Evolutionary conservation across 2,113 vertebrate genomes (phyloP).

Genomic region (Pitta sordida): DNA sequence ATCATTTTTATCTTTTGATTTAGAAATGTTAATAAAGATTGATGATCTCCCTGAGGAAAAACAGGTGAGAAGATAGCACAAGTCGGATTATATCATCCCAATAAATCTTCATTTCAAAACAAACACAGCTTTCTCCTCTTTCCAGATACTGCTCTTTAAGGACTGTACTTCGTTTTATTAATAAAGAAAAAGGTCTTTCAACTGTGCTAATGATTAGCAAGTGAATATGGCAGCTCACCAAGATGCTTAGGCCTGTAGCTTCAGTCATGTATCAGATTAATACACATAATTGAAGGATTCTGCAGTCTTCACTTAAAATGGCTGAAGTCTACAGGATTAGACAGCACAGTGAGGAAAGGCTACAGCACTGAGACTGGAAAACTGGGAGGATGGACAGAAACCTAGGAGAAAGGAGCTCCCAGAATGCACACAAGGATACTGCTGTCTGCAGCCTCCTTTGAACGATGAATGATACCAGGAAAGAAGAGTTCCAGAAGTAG

Average conservation of each 20-base stretch:
- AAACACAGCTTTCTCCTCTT: constrained; percentile 56
- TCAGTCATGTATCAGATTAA: constrained; percentile 45
- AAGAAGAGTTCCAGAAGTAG: constrained; percentile 10
- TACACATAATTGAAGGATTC: background rate
- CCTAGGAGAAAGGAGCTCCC: background rate
- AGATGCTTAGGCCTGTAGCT: constrained; percentile 28
- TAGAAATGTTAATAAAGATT: constrained; percentile 67
- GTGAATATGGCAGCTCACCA: constrained; percentile 41
- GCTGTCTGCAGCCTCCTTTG: background rate
- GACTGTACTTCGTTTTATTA: background rate
- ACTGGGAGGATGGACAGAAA: background rate
- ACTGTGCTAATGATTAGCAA: constrained; percentile 42
- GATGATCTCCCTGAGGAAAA: constrained; percentile 73
- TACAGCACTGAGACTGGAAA: background rate
- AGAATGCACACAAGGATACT: background rate
- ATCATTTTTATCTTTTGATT: constrained; percentile 64
- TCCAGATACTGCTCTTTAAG: constrained; percentile 53
- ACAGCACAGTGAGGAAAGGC: background rate
- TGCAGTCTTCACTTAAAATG: background rate
- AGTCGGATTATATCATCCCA: constrained; percentile 62
- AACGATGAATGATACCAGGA: background rate
- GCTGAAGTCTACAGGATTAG: background rate
- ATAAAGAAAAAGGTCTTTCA: constrained; percentile 57
- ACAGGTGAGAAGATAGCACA: constrained; percentile 71
- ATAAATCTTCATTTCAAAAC: constrained; percentile 72